A percentile compares a stretch with the other conserved stretches of the same genome.
These are phyloP conservation scores for Hyppa rectilinea DNA, from an alignment of 2,888 invertebrate species.

Conservation along the genomic window DNA sequence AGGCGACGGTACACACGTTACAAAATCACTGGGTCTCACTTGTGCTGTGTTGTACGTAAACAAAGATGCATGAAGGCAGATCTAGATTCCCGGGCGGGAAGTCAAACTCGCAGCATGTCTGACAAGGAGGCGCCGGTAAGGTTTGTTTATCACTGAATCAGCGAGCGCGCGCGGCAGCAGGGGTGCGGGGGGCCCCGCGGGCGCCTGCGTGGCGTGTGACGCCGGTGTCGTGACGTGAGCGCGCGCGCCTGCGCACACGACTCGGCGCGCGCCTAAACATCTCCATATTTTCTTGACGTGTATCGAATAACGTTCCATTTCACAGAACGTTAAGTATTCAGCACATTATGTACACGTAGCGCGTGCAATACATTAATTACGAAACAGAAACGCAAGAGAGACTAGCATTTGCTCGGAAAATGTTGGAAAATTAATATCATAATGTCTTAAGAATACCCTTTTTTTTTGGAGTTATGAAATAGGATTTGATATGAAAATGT, in stretches of 20 bases:
- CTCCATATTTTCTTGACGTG: slow-evolving; percentile 67
- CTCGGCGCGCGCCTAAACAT: slow-evolving; percentile 54
- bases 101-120: slow-evolving; percentile 82
- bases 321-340: slow-evolving; percentile 49
- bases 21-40: slow-evolving; percentile 77
- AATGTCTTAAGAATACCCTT: no score
- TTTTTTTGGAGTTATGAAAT: neutral
- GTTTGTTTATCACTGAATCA: slow-evolving; percentile 85
- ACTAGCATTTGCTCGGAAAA: neutral
- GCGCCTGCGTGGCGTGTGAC: slow-evolving; percentile 53
- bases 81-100: slow-evolving; percentile 77
- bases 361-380: slow-evolving; percentile 37
- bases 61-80: slow-evolving; percentile 86
- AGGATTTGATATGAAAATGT: neutral
- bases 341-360: slow-evolving; percentile 27
- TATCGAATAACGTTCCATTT: slow-evolving; percentile 67
- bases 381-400: slow-evolving; percentile 9
- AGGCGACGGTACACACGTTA: slow-evolving; percentile 56
- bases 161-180: slow-evolving; percentile 69
- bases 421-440: no score
- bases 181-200: slow-evolving; percentile 64
- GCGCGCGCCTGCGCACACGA: slow-evolving; percentile 66
- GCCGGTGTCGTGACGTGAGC: slow-evolving; percentile 66
- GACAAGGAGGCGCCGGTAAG: slow-evolving; percentile 81
- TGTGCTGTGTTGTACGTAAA: slow-evolving; percentile 82